Evolutionary conservation across 2,113 vertebrate genomes (phyloP).

Genomic region (Ellobius talpinus): DNA sequence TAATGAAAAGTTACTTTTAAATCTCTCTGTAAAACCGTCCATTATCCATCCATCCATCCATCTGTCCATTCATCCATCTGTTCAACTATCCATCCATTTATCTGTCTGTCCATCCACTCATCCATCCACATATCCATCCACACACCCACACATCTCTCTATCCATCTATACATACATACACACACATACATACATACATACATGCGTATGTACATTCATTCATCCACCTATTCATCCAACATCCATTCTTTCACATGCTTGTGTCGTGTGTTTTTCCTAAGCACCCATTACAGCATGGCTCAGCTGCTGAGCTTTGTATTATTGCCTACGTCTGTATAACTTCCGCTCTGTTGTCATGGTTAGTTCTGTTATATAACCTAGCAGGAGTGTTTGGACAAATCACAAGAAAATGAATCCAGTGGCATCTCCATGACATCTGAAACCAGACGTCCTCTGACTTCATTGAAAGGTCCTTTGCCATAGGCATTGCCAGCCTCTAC

Average conservation of each 20-base stretch:
- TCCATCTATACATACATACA: too few relatives aligned
- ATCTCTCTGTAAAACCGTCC: neutral
- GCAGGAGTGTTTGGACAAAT: too few relatives aligned
- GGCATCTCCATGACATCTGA: neutral
- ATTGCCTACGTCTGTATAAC: fast-evolving
- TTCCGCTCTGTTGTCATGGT: neutral
- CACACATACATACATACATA: neutral
- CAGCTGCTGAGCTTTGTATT: neutral
- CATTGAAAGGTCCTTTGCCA: fast-evolving
- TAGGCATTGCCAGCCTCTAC: fast-evolving
- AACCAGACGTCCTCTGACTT: neutral
- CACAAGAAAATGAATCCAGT: neutral
- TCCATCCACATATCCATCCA: neutral
- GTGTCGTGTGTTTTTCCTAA: neutral
- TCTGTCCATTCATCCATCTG: neutral
- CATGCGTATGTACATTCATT: neutral
- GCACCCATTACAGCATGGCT: too few relatives aligned
- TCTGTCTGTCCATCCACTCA: neutral
- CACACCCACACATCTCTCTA: neutral
- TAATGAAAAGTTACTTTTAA: neutral
- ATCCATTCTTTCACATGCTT: neutral
- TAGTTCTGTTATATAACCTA: neutral
- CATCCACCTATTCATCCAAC: neutral
- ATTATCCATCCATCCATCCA: neutral
- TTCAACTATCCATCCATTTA: neutral